phyloP scores from a whole-genome alignment of 2,797 vertebrate genomes.

The Parauchenoglanis punctatus region DNA sequence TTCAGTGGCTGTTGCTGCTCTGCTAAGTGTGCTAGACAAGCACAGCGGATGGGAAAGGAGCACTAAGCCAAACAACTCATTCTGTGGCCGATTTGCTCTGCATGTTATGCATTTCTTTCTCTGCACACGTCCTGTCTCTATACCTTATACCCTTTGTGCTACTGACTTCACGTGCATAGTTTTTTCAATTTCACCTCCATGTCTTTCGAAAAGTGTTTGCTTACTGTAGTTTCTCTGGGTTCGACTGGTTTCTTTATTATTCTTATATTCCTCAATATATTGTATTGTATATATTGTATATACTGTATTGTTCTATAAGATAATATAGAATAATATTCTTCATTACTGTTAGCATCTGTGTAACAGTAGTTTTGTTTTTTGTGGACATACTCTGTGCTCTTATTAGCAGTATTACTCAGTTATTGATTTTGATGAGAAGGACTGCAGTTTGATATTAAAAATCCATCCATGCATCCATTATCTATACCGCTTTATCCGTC shows the following conservation, averaged over 20 bases:
- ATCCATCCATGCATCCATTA: too few relatives aligned
- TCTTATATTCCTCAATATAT: too few relatives aligned
- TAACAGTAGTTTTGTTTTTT: neutral
- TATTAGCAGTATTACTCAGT: neutral
- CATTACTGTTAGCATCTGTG: neutral
- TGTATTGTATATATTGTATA: too few relatives aligned
- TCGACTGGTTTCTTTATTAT: neutral
- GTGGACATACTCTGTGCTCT: neutral
- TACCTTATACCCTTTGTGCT: neutral
- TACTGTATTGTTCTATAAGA: too few relatives aligned
- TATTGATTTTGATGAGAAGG: neutral
- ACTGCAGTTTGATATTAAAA: neutral
- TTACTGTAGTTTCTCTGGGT: neutral
- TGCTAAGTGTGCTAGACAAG: conserved; percentile 1
- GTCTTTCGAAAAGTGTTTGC: neutral
- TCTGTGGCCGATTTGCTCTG: conserved; percentile 18
- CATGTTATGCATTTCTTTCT: neutral
- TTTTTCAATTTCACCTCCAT: neutral
- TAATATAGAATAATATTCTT: too few relatives aligned
- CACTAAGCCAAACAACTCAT: neutral
- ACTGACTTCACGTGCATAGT: neutral
- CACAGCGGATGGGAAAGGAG: neutral
- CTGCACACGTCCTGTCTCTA: conserved; percentile 24
- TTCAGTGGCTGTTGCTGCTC: neutral
- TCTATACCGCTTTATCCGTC: too few relatives aligned